These are phyloP conservation scores for Cancer borealis DNA, from an alignment of 2,888 invertebrate genomes.

Conservation along the genomic window DNA sequence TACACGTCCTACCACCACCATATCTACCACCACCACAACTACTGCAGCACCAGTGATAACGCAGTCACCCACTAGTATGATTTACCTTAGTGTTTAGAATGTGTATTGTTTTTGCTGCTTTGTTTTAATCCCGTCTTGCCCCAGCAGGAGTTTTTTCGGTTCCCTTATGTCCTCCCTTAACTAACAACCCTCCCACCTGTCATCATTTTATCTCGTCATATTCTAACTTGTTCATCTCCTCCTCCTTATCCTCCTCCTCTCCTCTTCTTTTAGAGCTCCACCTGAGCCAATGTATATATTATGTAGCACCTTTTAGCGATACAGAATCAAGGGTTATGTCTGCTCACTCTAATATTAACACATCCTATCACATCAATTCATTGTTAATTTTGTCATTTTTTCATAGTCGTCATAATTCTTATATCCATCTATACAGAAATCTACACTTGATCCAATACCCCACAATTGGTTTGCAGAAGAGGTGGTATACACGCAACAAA, in stretches of 20 bases:
- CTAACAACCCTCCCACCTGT: not conserved
- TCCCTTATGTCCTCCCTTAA: not conserved
- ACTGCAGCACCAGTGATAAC: not conserved
- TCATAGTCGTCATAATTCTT: not conserved
- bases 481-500: not conserved
- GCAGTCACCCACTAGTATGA: slow-evolving; percentile 35
- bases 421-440: not conserved
- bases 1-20: not conserved
- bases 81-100: not conserved
- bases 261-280: not conserved
- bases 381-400: not conserved
- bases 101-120: not conserved
- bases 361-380: not conserved
- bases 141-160: slow-evolving; percentile 3
- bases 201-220: not conserved
- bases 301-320: not conserved
- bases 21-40: not conserved
- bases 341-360: not conserved
- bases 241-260: not conserved
- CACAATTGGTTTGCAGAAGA: too few species aligned
- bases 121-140: not conserved
- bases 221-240: not conserved
- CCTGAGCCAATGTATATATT: not conserved
- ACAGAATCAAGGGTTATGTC: not conserved
- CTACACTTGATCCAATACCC: not conserved